Evolutionary conservation across 2,888 invertebrate genomes (phyloP).

Genomic region (Epinotia nisella): DNA sequence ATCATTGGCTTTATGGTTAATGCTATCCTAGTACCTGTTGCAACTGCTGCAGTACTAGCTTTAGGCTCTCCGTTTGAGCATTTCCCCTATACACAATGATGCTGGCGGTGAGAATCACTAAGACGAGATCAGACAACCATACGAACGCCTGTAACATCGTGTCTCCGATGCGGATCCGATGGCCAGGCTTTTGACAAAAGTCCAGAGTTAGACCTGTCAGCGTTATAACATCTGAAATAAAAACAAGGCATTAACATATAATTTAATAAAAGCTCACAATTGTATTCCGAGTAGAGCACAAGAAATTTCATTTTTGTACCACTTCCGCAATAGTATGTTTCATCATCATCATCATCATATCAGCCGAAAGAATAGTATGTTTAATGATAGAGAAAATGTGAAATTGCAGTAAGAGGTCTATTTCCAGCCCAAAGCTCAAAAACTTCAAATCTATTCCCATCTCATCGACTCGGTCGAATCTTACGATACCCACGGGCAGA

Average conservation of each 20-base stretch:
- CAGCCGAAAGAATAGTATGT: no score
- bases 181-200: conserved; percentile 16
- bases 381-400: no score
- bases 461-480: no score
- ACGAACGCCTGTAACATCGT: conserved; percentile 45
- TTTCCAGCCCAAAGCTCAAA: no score
- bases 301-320: no score
- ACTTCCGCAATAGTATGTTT: no score
- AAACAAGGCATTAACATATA: background rate
- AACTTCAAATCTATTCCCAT: no score
- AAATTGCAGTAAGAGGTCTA: no score
- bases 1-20: background rate
- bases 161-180: conserved; percentile 46
- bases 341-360: no score
- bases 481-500: no score
- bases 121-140: conserved; percentile 48
- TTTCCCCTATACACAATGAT: conserved; percentile 46
- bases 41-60: conserved; percentile 48
- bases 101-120: conserved; percentile 44
- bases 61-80: conserved; percentile 50
- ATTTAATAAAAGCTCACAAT: no score
- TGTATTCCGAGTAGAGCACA: no score
- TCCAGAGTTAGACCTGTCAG: conserved; percentile 43
- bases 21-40: conserved; percentile 52
- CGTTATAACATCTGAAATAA: conserved; percentile 47